Percentiles rank a stretch among this genome's conserved stretches.
These are phyloP conservation scores for Bufo gargarizans DNA, from an alignment of 2,113 vertebrate species.

Conservation along the genomic window DNA sequence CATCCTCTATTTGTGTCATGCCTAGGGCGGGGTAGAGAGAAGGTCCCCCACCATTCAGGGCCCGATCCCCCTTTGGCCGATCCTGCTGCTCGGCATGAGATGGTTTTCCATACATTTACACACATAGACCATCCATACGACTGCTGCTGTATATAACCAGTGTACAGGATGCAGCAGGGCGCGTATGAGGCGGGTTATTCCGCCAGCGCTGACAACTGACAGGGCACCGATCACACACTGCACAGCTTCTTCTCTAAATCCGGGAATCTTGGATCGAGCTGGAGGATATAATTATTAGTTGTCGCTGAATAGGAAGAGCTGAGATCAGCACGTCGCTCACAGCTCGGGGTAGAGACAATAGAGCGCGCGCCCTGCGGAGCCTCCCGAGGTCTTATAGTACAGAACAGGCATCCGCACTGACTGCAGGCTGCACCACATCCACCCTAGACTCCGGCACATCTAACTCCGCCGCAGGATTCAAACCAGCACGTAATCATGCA, in stretches of 20 bases:
- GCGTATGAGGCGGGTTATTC: background rate
- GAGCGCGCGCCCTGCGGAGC: background rate
- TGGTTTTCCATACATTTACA: background rate
- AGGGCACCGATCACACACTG: background rate
- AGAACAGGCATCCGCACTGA: background rate
- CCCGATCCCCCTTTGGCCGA: background rate
- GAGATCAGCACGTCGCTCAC: background rate
- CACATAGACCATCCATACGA: no score
- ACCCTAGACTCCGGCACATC: background rate
- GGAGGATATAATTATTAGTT: conserved; percentile 26
- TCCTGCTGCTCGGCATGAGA: background rate
- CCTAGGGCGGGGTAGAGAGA: no score
- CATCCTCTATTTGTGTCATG: no score
- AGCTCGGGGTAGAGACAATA: background rate
- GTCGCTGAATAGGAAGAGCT: conserved; percentile 11
- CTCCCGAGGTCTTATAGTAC: background rate
- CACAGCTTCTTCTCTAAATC: background rate
- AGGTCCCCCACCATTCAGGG: no score
- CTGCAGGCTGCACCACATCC: background rate
- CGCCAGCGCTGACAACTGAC: background rate
- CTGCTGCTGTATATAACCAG: background rate
- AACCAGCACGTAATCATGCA: no score
- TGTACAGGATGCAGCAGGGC: background rate
- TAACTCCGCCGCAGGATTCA: background rate
- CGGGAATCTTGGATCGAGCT: conserved; percentile 4